These are phyloP conservation scores for Synanthedon tipuliformis DNA, from an alignment of 2,888 invertebrate species.

Conservation along the genomic window DNA sequence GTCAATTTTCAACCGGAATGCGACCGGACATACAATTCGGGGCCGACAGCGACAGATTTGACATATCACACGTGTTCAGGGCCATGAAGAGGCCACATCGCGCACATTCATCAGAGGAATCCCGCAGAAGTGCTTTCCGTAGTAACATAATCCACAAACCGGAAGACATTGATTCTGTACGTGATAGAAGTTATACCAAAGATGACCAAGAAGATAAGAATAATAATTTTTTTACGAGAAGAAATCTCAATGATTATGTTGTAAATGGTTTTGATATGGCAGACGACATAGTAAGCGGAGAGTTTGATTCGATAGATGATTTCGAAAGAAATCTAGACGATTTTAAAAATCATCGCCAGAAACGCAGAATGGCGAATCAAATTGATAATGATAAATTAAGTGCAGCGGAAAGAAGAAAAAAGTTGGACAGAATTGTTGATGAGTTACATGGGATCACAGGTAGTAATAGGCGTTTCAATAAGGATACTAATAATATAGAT, in stretches of 20 bases:
- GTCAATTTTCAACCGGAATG: no score
- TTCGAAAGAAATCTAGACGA: conserved; percentile 20
- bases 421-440: background rate
- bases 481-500: background rate
- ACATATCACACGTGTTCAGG: conserved; percentile 25
- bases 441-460: background rate
- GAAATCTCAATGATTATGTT: background rate
- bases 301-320: conserved; percentile 11
- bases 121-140: background rate
- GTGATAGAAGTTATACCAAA: conserved; percentile 9
- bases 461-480: background rate
- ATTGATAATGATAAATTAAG: background rate
- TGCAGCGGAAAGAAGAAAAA: background rate
- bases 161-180: no score
- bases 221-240: no score
- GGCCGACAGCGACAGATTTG: conserved; percentile 37
- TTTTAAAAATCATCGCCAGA: conserved; percentile 8
- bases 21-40: conserved; percentile 38
- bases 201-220: background rate
- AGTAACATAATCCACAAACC: no score
- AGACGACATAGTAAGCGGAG: conserved; percentile 16
- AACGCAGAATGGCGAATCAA: background rate
- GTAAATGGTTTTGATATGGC: background rate
- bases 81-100: background rate
- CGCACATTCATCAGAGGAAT: background rate